These are phyloP conservation scores for Picus viridis DNA, from an alignment of 2,797 vertebrate genomes.

Conservation along the genomic window DNA sequence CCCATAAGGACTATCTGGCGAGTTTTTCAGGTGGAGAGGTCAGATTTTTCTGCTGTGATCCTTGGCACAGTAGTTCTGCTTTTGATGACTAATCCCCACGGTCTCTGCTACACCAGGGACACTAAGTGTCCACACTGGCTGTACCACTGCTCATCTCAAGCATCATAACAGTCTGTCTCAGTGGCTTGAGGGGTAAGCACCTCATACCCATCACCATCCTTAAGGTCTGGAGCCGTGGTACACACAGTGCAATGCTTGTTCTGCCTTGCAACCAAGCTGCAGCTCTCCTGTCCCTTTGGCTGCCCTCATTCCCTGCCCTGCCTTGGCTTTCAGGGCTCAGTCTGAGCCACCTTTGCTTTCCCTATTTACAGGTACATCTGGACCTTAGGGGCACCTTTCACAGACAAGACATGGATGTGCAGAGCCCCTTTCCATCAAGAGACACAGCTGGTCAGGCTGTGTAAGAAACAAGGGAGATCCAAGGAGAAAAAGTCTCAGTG, in stretches of 20 bases:
- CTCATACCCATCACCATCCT: background rate
- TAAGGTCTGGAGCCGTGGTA: background rate
- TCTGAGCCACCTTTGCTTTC: background rate
- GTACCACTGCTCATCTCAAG: fast-evolving
- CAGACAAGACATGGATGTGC: background rate
- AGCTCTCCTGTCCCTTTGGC: fast-evolving
- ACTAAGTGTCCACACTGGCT: background rate
- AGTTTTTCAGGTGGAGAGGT: background rate
- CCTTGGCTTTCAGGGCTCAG: background rate
- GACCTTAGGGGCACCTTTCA: background rate
- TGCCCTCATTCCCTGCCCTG: background rate
- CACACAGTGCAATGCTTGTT: background rate
- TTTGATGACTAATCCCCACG: background rate
- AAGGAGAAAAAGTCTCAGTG: background rate
- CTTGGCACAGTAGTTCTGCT: background rate
- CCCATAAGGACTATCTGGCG: background rate
- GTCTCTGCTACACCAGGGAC: background rate
- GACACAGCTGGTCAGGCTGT: background rate
- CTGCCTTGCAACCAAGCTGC: background rate
- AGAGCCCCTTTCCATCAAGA: background rate
- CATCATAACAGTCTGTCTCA: fast-evolving
- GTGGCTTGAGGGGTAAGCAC: background rate
- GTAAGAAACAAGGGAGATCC: background rate
- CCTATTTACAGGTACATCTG: background rate
- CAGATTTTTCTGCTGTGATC: background rate